A percentile compares a stretch with the other conserved stretches of the same genome.
Conservation (phyloP, 1,140 invertebrate species). For the Trinorchestia longiramus region DNA sequence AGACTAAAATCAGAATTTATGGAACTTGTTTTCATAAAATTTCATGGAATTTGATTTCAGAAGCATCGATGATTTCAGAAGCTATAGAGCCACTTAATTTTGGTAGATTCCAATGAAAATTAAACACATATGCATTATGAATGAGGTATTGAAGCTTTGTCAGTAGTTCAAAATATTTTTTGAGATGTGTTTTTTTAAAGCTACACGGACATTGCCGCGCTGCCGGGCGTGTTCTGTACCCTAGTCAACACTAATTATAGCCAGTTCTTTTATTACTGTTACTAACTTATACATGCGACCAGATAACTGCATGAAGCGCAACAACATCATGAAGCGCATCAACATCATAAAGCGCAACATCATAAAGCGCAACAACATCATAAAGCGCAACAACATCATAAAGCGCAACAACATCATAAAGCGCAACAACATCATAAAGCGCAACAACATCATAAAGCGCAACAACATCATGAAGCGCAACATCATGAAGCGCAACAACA, state of each 20-base stretch:
- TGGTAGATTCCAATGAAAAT: background rate
- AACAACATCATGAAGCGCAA: too few relatives aligned
- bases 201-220: background rate
- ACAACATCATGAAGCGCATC: background rate
- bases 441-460: background rate
- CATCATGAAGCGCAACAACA: background rate
- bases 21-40: background rate
- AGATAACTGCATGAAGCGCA: background rate
- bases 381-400: background rate
- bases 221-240: background rate
- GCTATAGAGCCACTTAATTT: background rate
- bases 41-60: background rate
- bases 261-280: background rate
- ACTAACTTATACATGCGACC: background rate
- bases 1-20: background rate
- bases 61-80: background rate
- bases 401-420: too few relatives aligned
- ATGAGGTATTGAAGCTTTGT: background rate
- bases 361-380: background rate
- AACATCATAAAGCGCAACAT: background rate
- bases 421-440: background rate
- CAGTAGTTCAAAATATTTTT: background rate
- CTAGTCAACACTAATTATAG: background rate
- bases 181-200: background rate
- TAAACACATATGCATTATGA: background rate